phyloP scores from a whole-genome alignment of 2,113 vertebrate species.

The Colossoma macropomum region DNA sequence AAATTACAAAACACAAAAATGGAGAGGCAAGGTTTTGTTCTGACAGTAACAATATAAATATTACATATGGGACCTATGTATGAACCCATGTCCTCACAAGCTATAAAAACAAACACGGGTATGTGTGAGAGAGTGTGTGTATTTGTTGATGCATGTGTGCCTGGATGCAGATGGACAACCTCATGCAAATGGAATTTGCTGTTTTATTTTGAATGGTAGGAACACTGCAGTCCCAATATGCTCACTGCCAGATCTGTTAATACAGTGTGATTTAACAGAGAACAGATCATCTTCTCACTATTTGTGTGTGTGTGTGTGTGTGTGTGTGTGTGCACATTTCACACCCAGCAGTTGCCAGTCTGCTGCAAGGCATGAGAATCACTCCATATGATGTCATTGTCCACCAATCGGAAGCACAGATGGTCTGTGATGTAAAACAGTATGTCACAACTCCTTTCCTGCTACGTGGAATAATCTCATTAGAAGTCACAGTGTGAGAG shows the following conservation, averaged over 20 bases:
- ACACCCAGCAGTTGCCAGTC: conserved; percentile 15
- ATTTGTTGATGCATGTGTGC: neutral
- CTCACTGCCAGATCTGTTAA: conserved; percentile 22
- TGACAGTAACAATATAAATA: no score
- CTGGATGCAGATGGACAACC: neutral
- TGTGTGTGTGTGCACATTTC: conserved; percentile 8
- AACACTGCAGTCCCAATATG: neutral
- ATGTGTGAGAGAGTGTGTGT: neutral
- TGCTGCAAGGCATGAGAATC: conserved; percentile 29
- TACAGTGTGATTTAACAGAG: conserved; percentile 29
- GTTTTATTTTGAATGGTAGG: neutral
- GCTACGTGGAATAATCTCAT: conserved; percentile 33
- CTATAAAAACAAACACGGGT: neutral
- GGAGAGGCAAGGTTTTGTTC: no score
- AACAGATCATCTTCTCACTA: conserved; percentile 5
- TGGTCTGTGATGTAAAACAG: conserved; percentile 29
- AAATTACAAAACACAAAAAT: no score
- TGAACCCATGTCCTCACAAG: neutral
- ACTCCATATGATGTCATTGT: conserved; percentile 49
- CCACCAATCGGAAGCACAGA: conserved; percentile 51
- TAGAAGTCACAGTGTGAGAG: conserved; percentile 12
- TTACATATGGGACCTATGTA: neutral
- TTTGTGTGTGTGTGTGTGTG: conserved; percentile 13
- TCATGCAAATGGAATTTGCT: conserved; percentile 17
- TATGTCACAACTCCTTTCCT: conserved; percentile 25